These are phyloP conservation scores for Homalodisca vitripennis DNA, from an alignment of 1,140 invertebrate genomes.

Conservation along the genomic window DNA sequence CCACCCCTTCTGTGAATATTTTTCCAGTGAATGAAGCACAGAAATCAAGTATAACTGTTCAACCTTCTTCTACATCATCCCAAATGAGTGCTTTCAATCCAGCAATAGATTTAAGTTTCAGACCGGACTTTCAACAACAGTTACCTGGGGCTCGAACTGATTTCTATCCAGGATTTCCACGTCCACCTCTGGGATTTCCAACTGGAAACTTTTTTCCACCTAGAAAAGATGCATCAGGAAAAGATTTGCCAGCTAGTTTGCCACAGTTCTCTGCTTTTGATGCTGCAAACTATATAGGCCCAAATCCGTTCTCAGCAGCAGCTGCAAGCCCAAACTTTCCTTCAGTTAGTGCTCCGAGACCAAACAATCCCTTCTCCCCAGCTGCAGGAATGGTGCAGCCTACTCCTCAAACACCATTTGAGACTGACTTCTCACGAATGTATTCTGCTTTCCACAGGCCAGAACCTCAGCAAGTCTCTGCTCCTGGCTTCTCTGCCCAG, in stretches of 20 bases:
- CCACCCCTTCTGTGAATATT: conserved; percentile 24
- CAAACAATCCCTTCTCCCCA: not conserved
- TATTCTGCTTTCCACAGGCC: conserved; percentile 53
- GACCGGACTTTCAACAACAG: conserved; percentile 26
- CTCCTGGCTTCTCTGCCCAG: not conserved
- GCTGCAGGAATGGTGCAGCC: not conserved
- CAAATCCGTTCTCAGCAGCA: conserved; percentile 32
- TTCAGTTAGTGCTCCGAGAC: not conserved
- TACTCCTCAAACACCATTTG: conserved; percentile 40
- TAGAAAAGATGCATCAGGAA: conserved; percentile 27
- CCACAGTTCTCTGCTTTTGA: conserved; percentile 20
- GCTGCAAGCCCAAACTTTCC: conserved; percentile 23
- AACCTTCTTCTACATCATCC: conserved; percentile 4
- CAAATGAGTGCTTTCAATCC: conserved; percentile 10
- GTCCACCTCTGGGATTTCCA: not conserved
- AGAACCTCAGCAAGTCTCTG: conserved; percentile 27
- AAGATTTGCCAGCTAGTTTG: conserved; percentile 10
- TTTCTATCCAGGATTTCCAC: conserved; percentile 23
- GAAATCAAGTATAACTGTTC: conserved; percentile 5
- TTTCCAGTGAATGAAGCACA: conserved; percentile 8
- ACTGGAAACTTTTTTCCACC: conserved; percentile 4
- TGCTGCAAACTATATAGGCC: not conserved
- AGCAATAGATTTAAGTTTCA: conserved; percentile 17
- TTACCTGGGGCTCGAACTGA: conserved; percentile 6
- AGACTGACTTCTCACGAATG: conserved; percentile 52